phyloP scores from a whole-genome alignment of 2,797 vertebrate genomes.

The Typhlichthys subterraneus region DNA sequence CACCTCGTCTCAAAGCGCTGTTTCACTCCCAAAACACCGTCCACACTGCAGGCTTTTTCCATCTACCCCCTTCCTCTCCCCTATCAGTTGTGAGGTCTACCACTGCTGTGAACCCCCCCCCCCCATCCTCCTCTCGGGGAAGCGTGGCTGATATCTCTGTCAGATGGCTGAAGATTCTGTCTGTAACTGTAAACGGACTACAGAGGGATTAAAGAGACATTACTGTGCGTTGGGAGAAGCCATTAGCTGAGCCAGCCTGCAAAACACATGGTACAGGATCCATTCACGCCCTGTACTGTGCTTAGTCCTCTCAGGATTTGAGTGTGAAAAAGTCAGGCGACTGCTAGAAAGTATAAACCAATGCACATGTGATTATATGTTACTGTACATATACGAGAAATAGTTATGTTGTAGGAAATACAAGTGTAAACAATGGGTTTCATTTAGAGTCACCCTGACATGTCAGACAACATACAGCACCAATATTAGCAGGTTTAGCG shows the following conservation, averaged over 20 bases:
- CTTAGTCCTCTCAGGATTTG: conserved; percentile 22
- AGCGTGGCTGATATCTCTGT: conserved; percentile 65
- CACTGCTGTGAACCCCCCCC: conserved; percentile 40
- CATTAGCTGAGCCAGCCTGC: conserved; percentile 51
- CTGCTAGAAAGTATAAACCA: conserved; percentile 35
- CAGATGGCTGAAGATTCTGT: conserved; percentile 65
- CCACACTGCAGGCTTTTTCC: conserved; percentile 34
- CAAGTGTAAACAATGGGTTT: conserved; percentile 30
- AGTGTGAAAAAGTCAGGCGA: conserved; percentile 20
- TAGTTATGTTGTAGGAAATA: conserved; percentile 27
- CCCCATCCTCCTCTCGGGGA: conserved; percentile 37
- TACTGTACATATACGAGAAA: conserved; percentile 8
- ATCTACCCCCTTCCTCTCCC: conserved; percentile 29
- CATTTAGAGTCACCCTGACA: conserved; percentile 34
- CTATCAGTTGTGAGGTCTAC: conserved; percentile 58
- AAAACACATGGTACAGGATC: conserved; percentile 55
- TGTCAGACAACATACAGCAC: too few relatives aligned
- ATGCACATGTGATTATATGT: conserved; percentile 21
- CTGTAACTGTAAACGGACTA: conserved; percentile 67
- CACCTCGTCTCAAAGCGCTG: neutral
- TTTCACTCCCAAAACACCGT: conserved; percentile 2
- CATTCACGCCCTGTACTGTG: conserved; percentile 9
- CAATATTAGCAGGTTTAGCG: too few relatives aligned
- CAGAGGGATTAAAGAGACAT: conserved; percentile 52
- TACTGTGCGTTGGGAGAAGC: conserved; percentile 35